Base-by-base conservation (phyloP, 2,113 vertebrate species). In the Bagarius yarrelli region DNA sequence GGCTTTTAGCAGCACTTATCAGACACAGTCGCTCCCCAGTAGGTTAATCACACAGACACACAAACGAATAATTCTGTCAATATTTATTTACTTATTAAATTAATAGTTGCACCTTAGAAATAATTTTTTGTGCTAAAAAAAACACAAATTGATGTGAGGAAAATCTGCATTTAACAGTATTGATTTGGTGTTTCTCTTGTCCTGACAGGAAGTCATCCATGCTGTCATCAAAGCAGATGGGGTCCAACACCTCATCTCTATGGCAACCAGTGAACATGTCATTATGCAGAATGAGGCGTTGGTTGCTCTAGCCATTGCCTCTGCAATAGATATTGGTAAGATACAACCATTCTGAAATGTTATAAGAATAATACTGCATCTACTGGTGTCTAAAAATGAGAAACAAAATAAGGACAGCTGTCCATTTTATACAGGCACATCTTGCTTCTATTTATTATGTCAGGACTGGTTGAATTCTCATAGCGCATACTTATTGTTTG, bases 221-320 rank as follows among this genome's bases (percentile, higher is more conserved):
- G 93, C 95, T 55, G 91, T 96, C 25, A 90, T 92, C 80, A 90
- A 92, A 86, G 92, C 94, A 55, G 91, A 93, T 80, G 96, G 94
- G 81, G 84, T 95, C 82, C 94, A 92, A 76, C 94, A 95, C 80
- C 92, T 97, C 4, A 92, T 96, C 85, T 92, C 94, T 76, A 96
- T 96, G 95, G 93, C 94, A 85, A 95, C 89, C 56, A 95, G 94
- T 0, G 88, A 95, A 75, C 93, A 97, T 0, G 88, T 92, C 85
- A 94, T 94, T 89, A 94, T 94, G 91, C 96, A 97, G 90, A 96
- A 95, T 6, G 95, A 96, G 86, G 95, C 96, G 71, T 89, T 96
- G 83, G 92, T 93, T 23, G 94, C 95, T 52, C 83, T 97, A 90
- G 92, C 95, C 25, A 95, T 95, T 74, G 94, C 94, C 19, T 94